phyloP scores from a whole-genome alignment of 2,797 vertebrate genomes.

The Leptatherina wallacei region DNA sequence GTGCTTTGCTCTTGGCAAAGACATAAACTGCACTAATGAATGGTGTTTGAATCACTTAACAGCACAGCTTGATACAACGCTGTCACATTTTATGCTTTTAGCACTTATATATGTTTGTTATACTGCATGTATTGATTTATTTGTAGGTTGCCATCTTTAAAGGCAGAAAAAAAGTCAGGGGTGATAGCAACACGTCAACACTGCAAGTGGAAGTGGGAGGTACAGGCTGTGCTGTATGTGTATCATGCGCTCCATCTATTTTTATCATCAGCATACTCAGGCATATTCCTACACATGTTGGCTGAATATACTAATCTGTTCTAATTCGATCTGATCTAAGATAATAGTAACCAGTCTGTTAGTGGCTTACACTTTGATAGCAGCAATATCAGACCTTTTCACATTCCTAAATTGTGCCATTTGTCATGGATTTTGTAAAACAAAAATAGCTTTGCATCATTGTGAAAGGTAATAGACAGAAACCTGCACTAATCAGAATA shows the following conservation, averaged over 20 bases:
- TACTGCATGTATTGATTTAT: constrained; percentile 37
- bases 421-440: constrained; percentile 12
- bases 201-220: constrained; percentile 48
- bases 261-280: constrained; percentile 49
- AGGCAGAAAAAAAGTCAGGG: constrained; percentile 29
- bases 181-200: constrained; percentile 29
- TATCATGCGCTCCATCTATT: constrained; percentile 42
- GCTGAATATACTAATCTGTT: constrained; percentile 45
- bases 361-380: constrained; percentile 29
- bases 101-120: constrained; percentile 18
- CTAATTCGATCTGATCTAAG: constrained; percentile 45
- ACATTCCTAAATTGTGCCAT: background rate
- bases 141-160: constrained; percentile 29
- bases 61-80: constrained; percentile 34
- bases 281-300: constrained; percentile 47
- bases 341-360: constrained; percentile 21
- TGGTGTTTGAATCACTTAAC: constrained; percentile 30
- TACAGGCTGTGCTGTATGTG: constrained; percentile 34
- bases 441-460: constrained; percentile 8
- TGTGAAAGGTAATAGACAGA: constrained; percentile 16
- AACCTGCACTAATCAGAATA: constrained; percentile 1
- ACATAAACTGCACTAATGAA: constrained; percentile 37
- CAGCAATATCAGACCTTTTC: constrained; percentile 25
- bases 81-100: constrained; percentile 31
- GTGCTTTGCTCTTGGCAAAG: constrained; percentile 46